A percentile compares a stretch with the other conserved stretches of the same genome.
phyloP scores from a whole-genome alignment of 2,113 vertebrate genomes.

The Labrus mixtus region DNA sequence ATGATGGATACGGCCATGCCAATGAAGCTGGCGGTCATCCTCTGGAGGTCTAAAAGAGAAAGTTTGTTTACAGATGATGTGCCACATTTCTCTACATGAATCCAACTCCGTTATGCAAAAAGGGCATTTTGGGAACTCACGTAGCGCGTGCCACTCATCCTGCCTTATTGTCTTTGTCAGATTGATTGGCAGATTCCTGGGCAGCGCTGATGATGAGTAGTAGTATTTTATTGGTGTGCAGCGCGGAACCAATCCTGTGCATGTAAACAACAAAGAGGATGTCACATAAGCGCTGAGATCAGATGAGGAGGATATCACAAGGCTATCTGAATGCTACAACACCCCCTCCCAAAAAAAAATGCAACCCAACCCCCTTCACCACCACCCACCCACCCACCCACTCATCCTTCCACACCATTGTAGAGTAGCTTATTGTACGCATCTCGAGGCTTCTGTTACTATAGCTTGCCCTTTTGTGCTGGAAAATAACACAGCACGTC shows the following conservation, averaged over 20 bases:
- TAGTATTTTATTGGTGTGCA: slow-evolving; percentile 93
- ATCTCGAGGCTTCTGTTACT: slow-evolving; percentile 61
- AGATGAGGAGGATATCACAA: slow-evolving; percentile 58
- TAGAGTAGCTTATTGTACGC: slow-evolving; percentile 60
- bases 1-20: slow-evolving; percentile 95
- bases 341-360: slow-evolving; percentile 23
- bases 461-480: slow-evolving; percentile 54
- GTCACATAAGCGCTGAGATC: slow-evolving; percentile 48
- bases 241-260: slow-evolving; percentile 86
- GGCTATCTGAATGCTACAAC: slow-evolving; percentile 47
- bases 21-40: slow-evolving; percentile 95
- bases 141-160: slow-evolving; percentile 93
- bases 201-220: slow-evolving; percentile 91
- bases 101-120: background rate
- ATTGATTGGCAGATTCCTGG: slow-evolving; percentile 89
- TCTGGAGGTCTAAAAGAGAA: slow-evolving; percentile 86
- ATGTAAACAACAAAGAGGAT: slow-evolving; percentile 72
- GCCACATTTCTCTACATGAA: slow-evolving; percentile 19
- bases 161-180: slow-evolving; percentile 93
- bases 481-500: slow-evolving; percentile 47
- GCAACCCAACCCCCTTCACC: slow-evolving; percentile 33
- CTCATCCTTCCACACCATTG: slow-evolving; percentile 68
- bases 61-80: background rate
- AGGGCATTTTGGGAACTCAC: slow-evolving; percentile 81
- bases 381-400: slow-evolving; percentile 30